These are phyloP conservation scores for Dreissena rostriformis DNA, from an alignment of 1,140 invertebrate species.

Conservation along the genomic window DNA sequence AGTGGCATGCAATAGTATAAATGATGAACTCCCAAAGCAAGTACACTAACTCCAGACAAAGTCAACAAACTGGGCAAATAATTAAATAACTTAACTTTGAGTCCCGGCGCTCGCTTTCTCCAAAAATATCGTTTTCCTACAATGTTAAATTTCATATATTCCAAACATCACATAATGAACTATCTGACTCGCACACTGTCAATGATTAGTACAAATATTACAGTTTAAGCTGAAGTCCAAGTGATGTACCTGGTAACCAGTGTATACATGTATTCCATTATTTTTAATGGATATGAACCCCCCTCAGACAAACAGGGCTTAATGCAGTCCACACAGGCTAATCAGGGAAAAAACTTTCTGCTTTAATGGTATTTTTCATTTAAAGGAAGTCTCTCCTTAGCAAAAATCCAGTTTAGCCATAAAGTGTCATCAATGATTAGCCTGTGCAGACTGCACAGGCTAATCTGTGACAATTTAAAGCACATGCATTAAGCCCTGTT, in stretches of 20 bases:
- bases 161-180: too few relatives aligned
- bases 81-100: constrained; percentile 41
- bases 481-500: too few relatives aligned
- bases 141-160: constrained; percentile 35
- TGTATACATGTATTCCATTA: neutral
- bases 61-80: constrained; percentile 2
- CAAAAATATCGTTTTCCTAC: constrained; percentile 44
- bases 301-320: neutral
- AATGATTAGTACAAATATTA: neutral
- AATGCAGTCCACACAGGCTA: too few relatives aligned
- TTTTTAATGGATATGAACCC: neutral
- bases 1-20: neutral
- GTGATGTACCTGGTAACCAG: neutral
- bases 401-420: too few relatives aligned
- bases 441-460: too few relatives aligned
- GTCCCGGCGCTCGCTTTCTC: constrained; percentile 25
- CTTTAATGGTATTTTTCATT: too few relatives aligned
- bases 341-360: too few relatives aligned
- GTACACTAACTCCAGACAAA: neutral
- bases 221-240: neutral
- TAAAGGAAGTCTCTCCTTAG: too few relatives aligned
- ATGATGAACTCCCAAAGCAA: constrained; percentile 9
- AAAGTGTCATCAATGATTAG: too few relatives aligned
- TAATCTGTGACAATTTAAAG: too few relatives aligned
- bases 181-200: neutral